These are phyloP conservation scores for Oreochromis aureus DNA, from an alignment of 2,113 vertebrate genomes.

Conservation along the genomic window DNA sequence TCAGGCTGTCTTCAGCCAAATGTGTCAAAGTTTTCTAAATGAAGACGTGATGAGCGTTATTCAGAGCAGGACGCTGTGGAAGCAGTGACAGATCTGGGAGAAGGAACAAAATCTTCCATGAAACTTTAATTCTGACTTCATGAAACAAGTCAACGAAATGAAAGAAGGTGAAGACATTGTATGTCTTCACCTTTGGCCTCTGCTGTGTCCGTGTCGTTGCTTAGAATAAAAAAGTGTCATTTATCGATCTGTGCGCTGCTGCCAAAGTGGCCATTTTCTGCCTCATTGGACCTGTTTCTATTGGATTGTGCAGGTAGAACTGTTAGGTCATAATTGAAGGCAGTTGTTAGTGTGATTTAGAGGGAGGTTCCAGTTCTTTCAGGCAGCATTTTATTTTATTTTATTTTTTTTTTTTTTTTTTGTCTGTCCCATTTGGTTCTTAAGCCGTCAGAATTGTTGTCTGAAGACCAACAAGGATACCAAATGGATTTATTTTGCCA, in stretches of 20 bases:
- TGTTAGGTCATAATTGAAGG: not conserved
- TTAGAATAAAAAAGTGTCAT: not conserved
- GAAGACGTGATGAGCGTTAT: not conserved
- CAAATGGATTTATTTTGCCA: too few relatives aligned
- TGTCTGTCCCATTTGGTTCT: too few relatives aligned
- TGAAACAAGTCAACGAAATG: not conserved
- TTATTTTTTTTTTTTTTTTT: too few relatives aligned
- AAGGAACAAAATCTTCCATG: not conserved
- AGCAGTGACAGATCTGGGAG: not conserved
- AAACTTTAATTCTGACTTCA: not conserved
- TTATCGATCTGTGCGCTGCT: not conserved
- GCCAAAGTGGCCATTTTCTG: not conserved
- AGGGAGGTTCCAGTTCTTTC: not conserved
- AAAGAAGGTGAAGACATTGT: not conserved
- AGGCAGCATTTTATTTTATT: not conserved
- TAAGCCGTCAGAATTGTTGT: too few relatives aligned
- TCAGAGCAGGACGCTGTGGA: not conserved
- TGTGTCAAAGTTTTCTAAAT: not conserved
- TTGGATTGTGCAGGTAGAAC: not conserved
- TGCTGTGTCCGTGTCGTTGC: not conserved
- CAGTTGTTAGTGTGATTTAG: not conserved
- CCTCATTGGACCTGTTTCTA: not conserved
- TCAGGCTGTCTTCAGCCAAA: not conserved
- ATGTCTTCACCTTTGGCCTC: not conserved
- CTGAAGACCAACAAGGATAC: too few relatives aligned